Evolutionary conservation across 35 echinoderm and acorn worm genomes (phyloP), one percentile per base, ranked within the genome.

Genomic region (Lytechinus variegatus): DNA sequence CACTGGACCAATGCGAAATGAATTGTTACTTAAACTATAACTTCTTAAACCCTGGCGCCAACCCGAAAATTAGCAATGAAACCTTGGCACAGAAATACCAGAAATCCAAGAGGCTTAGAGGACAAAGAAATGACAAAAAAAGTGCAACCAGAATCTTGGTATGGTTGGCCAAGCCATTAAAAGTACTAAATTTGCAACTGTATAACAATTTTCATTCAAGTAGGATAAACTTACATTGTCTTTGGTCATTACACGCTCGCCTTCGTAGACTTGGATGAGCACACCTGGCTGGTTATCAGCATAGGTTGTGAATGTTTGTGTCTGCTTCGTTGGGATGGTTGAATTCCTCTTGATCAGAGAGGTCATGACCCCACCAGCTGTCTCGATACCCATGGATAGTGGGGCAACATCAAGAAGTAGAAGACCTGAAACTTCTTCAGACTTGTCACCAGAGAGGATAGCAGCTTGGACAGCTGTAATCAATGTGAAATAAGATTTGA

Each of bases 311-410:
- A 99, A 97, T 7, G 52, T 89, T n/a, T 92, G n/a, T 4, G 61
- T n/a, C 52, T 97, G 79, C 28, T 97, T 97, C 11, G 98, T 97
- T 87, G 98, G 98, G 96, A 99, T 97, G 52, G 98, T 99, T 51
- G 95, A 95, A 94, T 99, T 99, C 44, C 97, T 95, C 28, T 97
- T 95, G 86, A 99, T 99, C 55, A 97, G 96, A 5, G 95, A 4
- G 0, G 98, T 97, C 95, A 99, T 96, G 28, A 99, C 98, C 28
- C 98, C 98, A 92, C 98, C 98, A 87, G 98, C 98, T 9, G 98
- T 99, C 90, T 99, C 98, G 10, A 99, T 97, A 96, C 98, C 98
- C 4, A 99, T 95, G 12, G 98, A 99, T 0, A 99, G 97, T n/a
- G 98, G 98, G n/a, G 96, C 96, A 19, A 99, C 98, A 89, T 99